Evolutionary conservation across 2,888 invertebrate genomes (phyloP).

Genomic region (Drosophila neotestacea): DNA sequence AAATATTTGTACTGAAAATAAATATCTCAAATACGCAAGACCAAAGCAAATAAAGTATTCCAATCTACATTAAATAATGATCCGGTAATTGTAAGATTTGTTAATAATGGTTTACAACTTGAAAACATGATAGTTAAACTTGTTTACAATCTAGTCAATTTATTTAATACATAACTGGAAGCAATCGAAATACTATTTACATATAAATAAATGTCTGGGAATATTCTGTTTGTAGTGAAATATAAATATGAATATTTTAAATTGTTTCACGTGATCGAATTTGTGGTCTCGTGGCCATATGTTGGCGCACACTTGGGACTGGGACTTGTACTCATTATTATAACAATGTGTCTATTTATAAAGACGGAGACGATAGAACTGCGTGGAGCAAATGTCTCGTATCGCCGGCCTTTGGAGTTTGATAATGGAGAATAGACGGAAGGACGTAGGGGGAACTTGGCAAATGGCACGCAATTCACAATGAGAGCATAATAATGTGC

Average conservation of each 20-base stretch:
- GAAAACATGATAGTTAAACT: conserved; percentile 19
- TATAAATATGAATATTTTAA: neutral
- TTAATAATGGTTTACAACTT: conserved; percentile 11
- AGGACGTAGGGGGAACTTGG: neutral
- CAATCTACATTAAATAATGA: neutral
- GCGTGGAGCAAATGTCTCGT: conserved; percentile 50
- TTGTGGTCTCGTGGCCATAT: conserved; percentile 65
- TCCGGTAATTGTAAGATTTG: conserved; percentile 11
- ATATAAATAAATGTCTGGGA: conserved; percentile 16
- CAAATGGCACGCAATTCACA: conserved; percentile 65
- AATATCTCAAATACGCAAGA: neutral
- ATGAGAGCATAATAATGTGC: conserved; percentile 80
- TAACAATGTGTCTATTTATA: conserved; percentile 55
- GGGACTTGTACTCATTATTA: conserved; percentile 37
- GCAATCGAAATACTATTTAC: conserved; percentile 26
- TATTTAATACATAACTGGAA: neutral
- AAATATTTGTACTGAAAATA: conserved; percentile 1
- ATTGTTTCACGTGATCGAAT: conserved; percentile 41
- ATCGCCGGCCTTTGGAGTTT: conserved; percentile 17
- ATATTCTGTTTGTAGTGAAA: conserved; percentile 3
- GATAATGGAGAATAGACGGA: neutral
- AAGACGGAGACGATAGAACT: conserved; percentile 9
- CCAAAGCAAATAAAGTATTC: conserved; percentile 2
- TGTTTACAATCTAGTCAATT: conserved; percentile 23
- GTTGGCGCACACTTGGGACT: conserved; percentile 53